A percentile compares a stretch with the other conserved stretches of the same genome.
Conservation (phyloP, 2,797 vertebrate species). For the Halcyon smyrnensis region DNA sequence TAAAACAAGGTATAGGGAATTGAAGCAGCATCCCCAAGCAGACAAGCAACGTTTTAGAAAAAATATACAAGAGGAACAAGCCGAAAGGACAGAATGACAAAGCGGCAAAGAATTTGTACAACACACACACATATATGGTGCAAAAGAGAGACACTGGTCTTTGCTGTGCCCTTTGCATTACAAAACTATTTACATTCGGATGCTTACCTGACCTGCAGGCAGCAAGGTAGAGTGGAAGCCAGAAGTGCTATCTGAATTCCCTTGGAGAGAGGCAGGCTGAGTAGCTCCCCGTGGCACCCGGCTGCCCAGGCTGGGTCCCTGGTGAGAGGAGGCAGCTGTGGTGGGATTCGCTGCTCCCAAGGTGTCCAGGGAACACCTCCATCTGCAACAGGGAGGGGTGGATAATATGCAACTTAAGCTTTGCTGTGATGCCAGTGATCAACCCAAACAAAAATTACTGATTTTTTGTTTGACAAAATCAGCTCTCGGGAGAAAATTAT, state of each 20-base stretch:
- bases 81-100: not conserved
- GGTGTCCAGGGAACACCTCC: not conserved
- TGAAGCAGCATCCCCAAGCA: not conserved
- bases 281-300: accelerated
- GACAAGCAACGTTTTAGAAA: not conserved
- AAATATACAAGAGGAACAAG: not conserved
- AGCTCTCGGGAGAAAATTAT: not conserved
- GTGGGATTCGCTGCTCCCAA: not conserved
- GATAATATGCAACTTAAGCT: not conserved
- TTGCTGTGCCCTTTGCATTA: not conserved
- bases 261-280: not conserved
- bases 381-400: accelerated
- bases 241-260: not conserved
- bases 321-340: not conserved
- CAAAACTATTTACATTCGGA: not conserved
- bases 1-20: not conserved
- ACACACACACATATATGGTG: no score
- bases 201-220: not conserved
- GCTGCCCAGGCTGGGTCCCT: not conserved
- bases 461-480: not conserved
- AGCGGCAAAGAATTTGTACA: not conserved
- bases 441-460: not conserved
- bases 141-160: not conserved
- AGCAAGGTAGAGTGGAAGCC: not conserved
- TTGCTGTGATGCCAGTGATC: not conserved